These are phyloP conservation scores for Nannoperca obscura DNA, from an alignment of 2,797 vertebrate genomes.

Conservation along the genomic window DNA sequence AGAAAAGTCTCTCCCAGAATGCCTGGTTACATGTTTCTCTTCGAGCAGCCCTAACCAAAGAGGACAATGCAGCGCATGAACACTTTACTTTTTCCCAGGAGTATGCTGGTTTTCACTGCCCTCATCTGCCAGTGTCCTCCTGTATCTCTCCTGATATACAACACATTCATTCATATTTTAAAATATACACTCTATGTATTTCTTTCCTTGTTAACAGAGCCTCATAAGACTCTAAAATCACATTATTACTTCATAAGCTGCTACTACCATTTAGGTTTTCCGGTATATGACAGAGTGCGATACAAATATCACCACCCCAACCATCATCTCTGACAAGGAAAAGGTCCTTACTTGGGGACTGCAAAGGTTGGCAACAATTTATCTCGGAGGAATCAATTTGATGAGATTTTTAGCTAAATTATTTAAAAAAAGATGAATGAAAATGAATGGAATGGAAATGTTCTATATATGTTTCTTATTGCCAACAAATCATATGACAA, in stretches of 20 bases:
- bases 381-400: neutral
- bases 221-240: neutral
- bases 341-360: neutral
- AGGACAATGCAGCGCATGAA: neutral
- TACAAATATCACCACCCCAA: neutral
- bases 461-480: neutral
- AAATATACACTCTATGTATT: neutral
- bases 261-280: neutral
- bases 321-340: neutral
- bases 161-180: constrained; percentile 48
- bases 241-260: neutral
- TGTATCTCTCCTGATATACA: constrained; percentile 26
- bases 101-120: constrained; percentile 18
- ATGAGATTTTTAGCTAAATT: neutral
- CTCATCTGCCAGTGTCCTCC: constrained; percentile 2
- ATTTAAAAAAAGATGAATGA: neutral
- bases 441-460: neutral
- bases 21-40: constrained; percentile 27
- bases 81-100: constrained; percentile 17
- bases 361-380: neutral
- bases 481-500: neutral
- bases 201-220: neutral
- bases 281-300: neutral
- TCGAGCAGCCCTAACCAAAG: constrained; percentile 17
- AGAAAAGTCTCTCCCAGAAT: constrained; percentile 32